Conservation (phyloP, 2,797 vertebrate species). For the Manis crassicaudata region DNA sequence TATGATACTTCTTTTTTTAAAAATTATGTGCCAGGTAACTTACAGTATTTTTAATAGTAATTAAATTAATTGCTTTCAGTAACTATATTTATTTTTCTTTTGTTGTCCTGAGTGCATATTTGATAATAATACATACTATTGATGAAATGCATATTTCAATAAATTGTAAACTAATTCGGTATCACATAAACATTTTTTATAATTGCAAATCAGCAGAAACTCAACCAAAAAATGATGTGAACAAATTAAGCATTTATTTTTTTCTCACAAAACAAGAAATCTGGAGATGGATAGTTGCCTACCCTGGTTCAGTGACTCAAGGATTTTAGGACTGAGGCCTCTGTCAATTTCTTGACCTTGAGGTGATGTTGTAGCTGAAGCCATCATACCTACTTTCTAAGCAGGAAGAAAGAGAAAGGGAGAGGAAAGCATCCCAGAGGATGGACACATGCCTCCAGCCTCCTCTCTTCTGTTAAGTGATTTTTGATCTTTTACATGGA, state of each 20-base stretch:
- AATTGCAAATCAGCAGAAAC: not conserved
- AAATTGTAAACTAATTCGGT: not conserved
- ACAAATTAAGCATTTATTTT: not conserved
- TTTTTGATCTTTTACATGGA: not conserved
- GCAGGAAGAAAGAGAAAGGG: not conserved
- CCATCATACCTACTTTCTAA: not conserved
- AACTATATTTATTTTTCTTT: not conserved
- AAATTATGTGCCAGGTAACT: too few relatives aligned
- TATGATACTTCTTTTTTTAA: not conserved
- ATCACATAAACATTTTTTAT: not conserved
- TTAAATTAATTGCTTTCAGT: not conserved
- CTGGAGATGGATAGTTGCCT: not conserved
- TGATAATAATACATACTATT: not conserved
- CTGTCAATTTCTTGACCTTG: not conserved
- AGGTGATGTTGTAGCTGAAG: not conserved
- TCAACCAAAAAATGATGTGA: not conserved
- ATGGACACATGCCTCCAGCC: not conserved
- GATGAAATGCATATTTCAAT: not conserved
- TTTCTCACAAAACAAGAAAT: not conserved
- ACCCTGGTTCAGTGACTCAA: not conserved
- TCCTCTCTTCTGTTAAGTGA: not conserved
- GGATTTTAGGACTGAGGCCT: not conserved
- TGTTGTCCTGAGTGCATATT: not conserved
- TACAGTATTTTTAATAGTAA: not conserved
- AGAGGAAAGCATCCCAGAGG: not conserved